Evolutionary conservation across 2,113 vertebrate species (phyloP).

Genomic region (Anarhynchus alexandrinus): DNA sequence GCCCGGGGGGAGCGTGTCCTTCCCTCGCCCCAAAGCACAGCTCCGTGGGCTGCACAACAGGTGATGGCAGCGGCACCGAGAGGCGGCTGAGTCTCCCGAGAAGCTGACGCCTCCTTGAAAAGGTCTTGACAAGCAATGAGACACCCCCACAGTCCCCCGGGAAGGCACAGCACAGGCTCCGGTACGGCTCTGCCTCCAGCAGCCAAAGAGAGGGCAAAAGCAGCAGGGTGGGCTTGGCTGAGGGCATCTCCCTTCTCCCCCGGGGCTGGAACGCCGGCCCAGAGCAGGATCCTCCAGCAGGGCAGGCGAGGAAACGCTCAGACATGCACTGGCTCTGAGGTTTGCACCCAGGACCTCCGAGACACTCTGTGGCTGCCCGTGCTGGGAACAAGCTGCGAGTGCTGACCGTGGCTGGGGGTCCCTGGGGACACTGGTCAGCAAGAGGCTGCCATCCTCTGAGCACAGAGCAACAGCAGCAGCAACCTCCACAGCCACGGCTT

Average conservation of each 20-base stretch:
- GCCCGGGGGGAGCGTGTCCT: neutral
- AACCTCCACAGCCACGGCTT: neutral
- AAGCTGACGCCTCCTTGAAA: neutral
- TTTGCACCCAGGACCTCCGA: neutral
- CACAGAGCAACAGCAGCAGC: neutral
- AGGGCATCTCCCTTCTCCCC: neutral
- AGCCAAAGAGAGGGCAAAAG: neutral
- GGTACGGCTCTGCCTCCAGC: neutral
- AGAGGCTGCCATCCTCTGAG: neutral
- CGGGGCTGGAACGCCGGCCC: neutral
- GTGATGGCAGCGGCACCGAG: neutral
- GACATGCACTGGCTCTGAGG: accelerated
- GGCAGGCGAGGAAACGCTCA: neutral
- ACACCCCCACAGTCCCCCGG: neutral
- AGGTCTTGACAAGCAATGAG: neutral
- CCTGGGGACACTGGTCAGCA: neutral
- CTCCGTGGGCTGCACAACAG: neutral
- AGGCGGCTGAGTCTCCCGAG: neutral
- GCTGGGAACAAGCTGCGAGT: neutral
- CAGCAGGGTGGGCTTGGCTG: neutral
- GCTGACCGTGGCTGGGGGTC: accelerated
- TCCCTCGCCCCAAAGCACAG: neutral
- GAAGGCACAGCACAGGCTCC: neutral
- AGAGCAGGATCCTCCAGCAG: neutral
- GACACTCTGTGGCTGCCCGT: neutral